phyloP scores from a whole-genome alignment of 2,797 vertebrate species.

The Rhinella marina region DNA sequence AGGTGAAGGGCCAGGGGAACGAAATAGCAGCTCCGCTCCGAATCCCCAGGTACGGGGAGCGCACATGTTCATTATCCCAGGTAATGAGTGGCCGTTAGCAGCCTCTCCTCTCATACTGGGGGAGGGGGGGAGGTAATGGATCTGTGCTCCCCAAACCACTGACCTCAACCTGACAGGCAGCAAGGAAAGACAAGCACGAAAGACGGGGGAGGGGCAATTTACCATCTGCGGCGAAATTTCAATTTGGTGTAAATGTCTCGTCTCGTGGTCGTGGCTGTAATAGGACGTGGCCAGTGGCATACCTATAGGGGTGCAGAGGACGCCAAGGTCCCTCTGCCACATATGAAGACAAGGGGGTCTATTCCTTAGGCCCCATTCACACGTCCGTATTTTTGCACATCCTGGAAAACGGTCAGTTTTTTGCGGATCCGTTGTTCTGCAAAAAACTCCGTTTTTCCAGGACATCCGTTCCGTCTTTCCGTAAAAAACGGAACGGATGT shows the following conservation, averaged over 20 bases:
- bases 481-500: too few relatives aligned
- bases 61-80: constrained; percentile 33
- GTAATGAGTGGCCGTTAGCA: constrained; percentile 34
- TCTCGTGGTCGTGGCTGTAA: too few relatives aligned
- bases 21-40: background rate
- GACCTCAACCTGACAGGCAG: background rate
- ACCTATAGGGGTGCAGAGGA: too few relatives aligned
- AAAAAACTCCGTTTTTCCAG: too few relatives aligned
- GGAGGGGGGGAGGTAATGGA: background rate
- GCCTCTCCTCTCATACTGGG: background rate
- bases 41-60: constrained; percentile 31
- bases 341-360: too few relatives aligned
- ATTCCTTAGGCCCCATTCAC: too few relatives aligned
- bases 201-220: background rate
- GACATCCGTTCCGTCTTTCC: too few relatives aligned
- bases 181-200: background rate
- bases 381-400: too few relatives aligned
- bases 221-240: background rate
- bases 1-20: constrained; percentile 20
- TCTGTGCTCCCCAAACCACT: background rate
- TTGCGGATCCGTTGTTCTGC: too few relatives aligned
- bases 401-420: too few relatives aligned
- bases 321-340: too few relatives aligned
- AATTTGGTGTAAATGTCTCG: background rate
- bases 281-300: too few relatives aligned